Base-by-base conservation (phyloP, 2,113 vertebrate genomes). In the Aegithalos caudatus region DNA sequence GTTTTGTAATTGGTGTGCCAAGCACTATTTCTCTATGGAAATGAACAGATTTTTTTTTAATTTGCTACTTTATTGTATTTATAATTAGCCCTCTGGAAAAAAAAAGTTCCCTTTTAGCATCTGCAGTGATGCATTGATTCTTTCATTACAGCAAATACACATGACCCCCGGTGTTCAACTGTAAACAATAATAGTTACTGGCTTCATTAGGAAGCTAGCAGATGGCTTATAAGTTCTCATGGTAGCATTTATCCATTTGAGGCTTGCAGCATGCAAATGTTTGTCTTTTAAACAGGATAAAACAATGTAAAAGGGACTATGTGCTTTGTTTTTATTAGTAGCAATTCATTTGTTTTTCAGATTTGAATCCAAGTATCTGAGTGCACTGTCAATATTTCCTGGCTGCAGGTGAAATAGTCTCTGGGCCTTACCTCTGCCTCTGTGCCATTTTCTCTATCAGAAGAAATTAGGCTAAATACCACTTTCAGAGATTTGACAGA, bases 121-220 rank as follows among this genome's bases (percentile, higher is more conserved):
- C 97, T 93, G 91, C 94, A 95, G 83, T 97, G 96, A 97, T 96
- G 95, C 95, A 96, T 95, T 96, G 93, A 95, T 96, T 97, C 96
- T 97, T 97, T 97, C 97, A 97, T 97, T 96, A 96, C 92, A 97
- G 97, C 96, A 97, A 97, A 97, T 97, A 97, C 92, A 95, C 95
- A 89, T 97, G 97, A 98, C 98, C 98, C 97, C 96, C 61, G 79
- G 95, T 97, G 98, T 97, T 98, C 92, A 93, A 96, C 95, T 97
- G 97, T 97, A 98, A 98, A 98, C 98, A 98, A 96, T 96, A 97
- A 96, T 96, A 97, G 97, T 97, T 98, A 97, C 96, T 92, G 97
- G 97, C 96, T 97, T 98, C 98, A 98, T 98, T 98, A 98, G 98
- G 97, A 97, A 97, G 94, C 95, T 93, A 96, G 97, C 98, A 98